These are phyloP conservation scores for Malurus elegans DNA, from an alignment of 2,113 vertebrate genomes.

Conservation along the genomic window DNA sequence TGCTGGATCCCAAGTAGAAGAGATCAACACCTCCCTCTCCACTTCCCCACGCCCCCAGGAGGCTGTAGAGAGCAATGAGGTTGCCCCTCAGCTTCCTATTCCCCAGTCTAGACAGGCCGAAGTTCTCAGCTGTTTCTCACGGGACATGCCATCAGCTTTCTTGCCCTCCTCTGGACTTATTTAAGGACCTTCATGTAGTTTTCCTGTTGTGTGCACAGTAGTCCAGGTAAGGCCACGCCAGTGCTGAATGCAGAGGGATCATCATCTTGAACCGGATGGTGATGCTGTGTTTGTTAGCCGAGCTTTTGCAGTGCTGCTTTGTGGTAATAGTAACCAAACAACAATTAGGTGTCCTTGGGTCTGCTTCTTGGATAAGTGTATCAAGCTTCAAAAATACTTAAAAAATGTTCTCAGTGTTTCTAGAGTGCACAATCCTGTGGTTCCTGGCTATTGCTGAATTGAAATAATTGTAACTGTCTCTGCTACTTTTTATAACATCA, in stretches of 20 bases:
- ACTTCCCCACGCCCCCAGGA: fast-evolving
- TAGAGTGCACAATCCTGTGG: background rate
- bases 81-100: fast-evolving
- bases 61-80: background rate
- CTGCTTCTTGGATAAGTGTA: background rate
- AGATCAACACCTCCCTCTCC: background rate
- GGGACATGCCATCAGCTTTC: background rate
- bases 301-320: background rate
- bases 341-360: background rate
- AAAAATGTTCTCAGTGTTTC: background rate
- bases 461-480: background rate
- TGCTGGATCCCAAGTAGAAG: background rate
- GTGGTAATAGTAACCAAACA: background rate
- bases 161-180: fast-evolving
- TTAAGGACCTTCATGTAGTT: background rate
- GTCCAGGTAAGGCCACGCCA: fast-evolving
- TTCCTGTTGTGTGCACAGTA: background rate
- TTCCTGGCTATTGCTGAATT: background rate
- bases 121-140: background rate
- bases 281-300: background rate
- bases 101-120: fast-evolving
- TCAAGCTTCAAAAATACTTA: background rate
- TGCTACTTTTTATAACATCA: background rate
- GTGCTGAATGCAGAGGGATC: background rate
- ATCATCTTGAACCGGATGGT: background rate